phyloP scores from a whole-genome alignment of 1,140 invertebrate genomes.

The Ceratina calcarata region DNA sequence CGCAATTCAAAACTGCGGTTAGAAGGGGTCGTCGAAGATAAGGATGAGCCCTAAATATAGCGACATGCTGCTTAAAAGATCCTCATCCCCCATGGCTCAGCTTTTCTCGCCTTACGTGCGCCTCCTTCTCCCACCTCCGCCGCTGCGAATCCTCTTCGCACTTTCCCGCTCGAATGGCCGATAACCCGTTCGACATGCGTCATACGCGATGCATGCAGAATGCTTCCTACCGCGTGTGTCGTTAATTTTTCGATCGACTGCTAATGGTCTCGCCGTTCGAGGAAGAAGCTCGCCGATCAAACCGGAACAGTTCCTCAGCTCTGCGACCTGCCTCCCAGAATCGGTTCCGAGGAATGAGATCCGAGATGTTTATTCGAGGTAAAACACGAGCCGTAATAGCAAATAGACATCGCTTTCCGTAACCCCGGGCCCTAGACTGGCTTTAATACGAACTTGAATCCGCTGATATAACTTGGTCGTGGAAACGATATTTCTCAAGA shows the following conservation, averaged over 20 bases:
- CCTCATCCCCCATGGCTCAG: conserved; percentile 20
- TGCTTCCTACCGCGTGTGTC: background rate
- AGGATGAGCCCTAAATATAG: conserved; percentile 68
- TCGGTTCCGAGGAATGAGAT: background rate
- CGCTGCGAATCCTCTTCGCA: conserved; percentile 26
- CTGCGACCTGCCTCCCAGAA: background rate
- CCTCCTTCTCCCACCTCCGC: background rate
- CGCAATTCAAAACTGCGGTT: conserved; percentile 73
- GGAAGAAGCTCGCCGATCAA: background rate
- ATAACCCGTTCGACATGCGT: conserved; percentile 18
- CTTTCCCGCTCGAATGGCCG: conserved; percentile 32
- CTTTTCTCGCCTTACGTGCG: conserved; percentile 39
- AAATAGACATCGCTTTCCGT: background rate
- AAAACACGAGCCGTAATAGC: background rate
- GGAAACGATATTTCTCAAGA: background rate
- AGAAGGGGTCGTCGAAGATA: conserved; percentile 68
- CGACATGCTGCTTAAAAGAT: conserved; percentile 58
- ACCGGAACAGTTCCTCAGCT: too few species aligned
- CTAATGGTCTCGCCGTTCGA: background rate
- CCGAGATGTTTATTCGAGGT: background rate
- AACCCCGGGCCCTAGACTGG: background rate
- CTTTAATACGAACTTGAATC: conserved; percentile 29
- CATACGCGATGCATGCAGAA: background rate
- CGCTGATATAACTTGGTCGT: background rate
- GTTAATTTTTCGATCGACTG: conserved; percentile 27